Conservation (phyloP, 2,888 invertebrate genomes). For the Epinotia brunnichana region DNA sequence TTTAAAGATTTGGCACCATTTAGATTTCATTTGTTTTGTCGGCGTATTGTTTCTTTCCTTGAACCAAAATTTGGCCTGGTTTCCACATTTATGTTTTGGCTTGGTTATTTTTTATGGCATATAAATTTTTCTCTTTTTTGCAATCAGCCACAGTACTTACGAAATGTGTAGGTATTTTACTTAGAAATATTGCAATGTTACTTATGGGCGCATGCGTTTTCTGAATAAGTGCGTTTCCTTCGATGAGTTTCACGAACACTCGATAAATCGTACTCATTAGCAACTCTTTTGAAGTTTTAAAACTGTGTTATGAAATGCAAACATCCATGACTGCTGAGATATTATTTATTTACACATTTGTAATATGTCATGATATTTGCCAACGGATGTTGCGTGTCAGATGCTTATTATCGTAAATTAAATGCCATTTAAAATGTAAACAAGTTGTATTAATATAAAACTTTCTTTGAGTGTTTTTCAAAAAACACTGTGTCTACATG, state of each 20-base stretch:
- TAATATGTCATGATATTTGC: conserved; percentile 22
- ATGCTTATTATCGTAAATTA: conserved; percentile 7
- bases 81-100: conserved; percentile 46
- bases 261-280: conserved; percentile 40
- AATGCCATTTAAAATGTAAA: conserved; percentile 2
- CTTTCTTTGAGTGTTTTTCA: neutral
- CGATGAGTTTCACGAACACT: conserved; percentile 37
- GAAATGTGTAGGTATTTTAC: neutral
- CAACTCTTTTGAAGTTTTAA: conserved; percentile 37
- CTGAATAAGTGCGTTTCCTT: conserved; percentile 25
- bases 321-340: conserved; percentile 11
- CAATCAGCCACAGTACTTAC: neutral
- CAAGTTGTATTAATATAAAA: neutral
- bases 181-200: neutral
- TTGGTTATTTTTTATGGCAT: conserved; percentile 16
- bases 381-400: neutral
- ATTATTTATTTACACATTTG: conserved; percentile 28
- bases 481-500: neutral
- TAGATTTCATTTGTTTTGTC: neutral
- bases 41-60: conserved; percentile 2
- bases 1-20: conserved; percentile 6
- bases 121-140: conserved; percentile 7
- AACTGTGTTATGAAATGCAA: conserved; percentile 31
- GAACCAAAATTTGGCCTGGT: conserved; percentile 4
- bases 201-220: neutral